These are phyloP conservation scores for Zaprionus ghesquierei DNA, from an alignment of 1,140 invertebrate genomes.

Conservation along the genomic window DNA sequence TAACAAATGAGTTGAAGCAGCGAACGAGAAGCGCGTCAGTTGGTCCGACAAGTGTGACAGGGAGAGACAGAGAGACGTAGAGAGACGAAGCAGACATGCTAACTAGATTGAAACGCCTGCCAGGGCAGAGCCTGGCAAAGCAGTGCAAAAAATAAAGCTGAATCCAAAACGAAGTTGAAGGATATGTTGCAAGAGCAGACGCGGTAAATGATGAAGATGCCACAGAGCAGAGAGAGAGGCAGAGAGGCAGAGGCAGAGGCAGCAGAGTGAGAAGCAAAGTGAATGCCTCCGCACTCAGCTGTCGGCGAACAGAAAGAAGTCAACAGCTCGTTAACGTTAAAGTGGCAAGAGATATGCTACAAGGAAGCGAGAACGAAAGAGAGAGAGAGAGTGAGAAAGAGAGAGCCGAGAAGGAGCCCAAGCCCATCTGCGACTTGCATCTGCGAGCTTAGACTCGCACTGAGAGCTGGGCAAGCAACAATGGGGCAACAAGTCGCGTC, in stretches of 20 bases:
- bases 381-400: conserved; percentile 11
- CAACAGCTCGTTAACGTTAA: conserved; percentile 82
- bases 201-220: conserved; percentile 42
- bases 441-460: conserved; percentile 1
- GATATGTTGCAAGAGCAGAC: conserved; percentile 30
- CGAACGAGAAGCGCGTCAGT: background rate
- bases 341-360: conserved; percentile 76
- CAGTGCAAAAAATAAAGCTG: background rate
- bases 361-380: conserved; percentile 5
- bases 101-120: conserved; percentile 51
- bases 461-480: too few species aligned
- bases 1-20: conserved; percentile 48
- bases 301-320: conserved; percentile 74
- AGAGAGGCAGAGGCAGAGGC: background rate
- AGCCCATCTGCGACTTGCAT: background rate
- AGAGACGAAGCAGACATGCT: conserved; percentile 19
- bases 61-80: background rate
- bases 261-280: background rate
- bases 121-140: background rate
- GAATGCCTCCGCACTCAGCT: conserved; percentile 57
- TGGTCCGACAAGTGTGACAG: background rate
- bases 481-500: conserved; percentile 82
- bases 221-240: conserved; percentile 3
- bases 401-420: conserved; percentile 1
- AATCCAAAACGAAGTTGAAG: conserved; percentile 19